These are phyloP conservation scores for Pelusios castaneus DNA, from an alignment of 2,113 vertebrate species.

Conservation along the genomic window DNA sequence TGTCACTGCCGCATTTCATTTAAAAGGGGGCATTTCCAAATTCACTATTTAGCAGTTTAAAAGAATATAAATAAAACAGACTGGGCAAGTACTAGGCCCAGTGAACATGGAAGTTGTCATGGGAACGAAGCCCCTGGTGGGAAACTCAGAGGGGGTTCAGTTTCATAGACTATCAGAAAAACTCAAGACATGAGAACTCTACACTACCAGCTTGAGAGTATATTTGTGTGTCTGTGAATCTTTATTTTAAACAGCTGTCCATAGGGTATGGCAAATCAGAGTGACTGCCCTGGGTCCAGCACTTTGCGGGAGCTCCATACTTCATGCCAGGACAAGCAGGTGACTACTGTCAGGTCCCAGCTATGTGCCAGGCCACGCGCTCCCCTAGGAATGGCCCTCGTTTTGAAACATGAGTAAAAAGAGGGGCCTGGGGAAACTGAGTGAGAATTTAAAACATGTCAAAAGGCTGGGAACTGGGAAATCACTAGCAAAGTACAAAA, in stretches of 20 bases:
- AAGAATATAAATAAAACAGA: constrained; percentile 38
- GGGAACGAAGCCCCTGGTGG: not conserved
- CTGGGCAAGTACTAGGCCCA: not conserved
- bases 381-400: too few relatives aligned
- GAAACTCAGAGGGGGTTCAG: not conserved
- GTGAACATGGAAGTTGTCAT: not conserved
- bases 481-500: not conserved
- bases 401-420: not conserved
- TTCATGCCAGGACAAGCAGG: too few relatives aligned
- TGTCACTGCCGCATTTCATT: constrained; percentile 43
- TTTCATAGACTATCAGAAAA: not conserved
- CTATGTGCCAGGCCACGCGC: too few relatives aligned
- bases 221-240: not conserved
- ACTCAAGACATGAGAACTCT: not conserved
- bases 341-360: too few relatives aligned
- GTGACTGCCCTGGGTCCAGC: too few relatives aligned
- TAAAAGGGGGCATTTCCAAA: constrained; percentile 45
- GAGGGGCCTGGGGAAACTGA: not conserved
- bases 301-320: too few relatives aligned
- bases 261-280: too few relatives aligned
- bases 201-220: not conserved
- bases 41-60: constrained; percentile 12
- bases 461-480: not conserved
- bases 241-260: not conserved
- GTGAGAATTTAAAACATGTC: not conserved